phyloP scores from a whole-genome alignment of 2,113 vertebrate genomes.

The Microtus richardsoni region DNA sequence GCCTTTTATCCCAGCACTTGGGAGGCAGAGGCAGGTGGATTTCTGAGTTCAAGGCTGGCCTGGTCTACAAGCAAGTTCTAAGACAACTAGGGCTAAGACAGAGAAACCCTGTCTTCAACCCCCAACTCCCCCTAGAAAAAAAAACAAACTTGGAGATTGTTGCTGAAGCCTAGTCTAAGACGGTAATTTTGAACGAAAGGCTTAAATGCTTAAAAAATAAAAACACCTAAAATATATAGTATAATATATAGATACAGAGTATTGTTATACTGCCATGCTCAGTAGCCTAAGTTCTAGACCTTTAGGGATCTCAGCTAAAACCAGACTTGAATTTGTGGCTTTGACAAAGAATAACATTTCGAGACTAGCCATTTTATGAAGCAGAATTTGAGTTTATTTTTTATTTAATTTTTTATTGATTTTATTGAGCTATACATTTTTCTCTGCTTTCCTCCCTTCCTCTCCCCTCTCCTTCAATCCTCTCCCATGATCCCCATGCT shows the following conservation, averaged over 20 bases:
- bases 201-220: neutral
- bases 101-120: neutral
- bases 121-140: neutral
- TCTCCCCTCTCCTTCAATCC: too few relatives aligned
- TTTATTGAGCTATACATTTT: too few relatives aligned
- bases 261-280: neutral
- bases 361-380: neutral
- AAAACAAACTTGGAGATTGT: neutral
- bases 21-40: neutral
- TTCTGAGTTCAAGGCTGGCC: neutral
- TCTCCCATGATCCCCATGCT: too few relatives aligned
- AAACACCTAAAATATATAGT: neutral
- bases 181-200: neutral
- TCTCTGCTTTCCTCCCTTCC: too few relatives aligned
- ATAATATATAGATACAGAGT: too few relatives aligned
- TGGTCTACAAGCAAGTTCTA: neutral
- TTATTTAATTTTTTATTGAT: too few relatives aligned
- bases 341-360: neutral
- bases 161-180: neutral
- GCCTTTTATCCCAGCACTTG: neutral
- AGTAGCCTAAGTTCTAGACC: neutral
- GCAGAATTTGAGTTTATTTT: neutral
- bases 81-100: neutral
- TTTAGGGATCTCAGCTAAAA: neutral
- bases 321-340: neutral